A percentile compares a stretch with the other conserved stretches of the same genome.
These are phyloP conservation scores for Leptothorax acervorum DNA, from an alignment of 2,888 invertebrate species.

Conservation along the genomic window DNA sequence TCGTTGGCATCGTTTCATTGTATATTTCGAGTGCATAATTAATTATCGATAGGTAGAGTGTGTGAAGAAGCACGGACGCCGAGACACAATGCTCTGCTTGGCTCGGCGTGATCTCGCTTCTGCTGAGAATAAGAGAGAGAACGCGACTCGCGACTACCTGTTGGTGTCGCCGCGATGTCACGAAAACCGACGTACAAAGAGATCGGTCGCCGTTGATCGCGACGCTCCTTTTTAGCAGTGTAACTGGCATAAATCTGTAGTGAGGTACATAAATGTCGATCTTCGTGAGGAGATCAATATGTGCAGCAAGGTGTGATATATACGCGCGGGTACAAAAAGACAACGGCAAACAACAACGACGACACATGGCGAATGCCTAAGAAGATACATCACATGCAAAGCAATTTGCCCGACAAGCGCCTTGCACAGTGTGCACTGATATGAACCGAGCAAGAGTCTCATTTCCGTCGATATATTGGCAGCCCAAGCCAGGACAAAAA, in stretches of 20 bases:
- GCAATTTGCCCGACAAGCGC: constrained; percentile 26
- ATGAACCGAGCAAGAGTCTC: neutral
- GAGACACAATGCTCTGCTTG: constrained; percentile 4
- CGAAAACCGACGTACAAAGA: constrained; percentile 18
- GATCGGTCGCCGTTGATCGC: neutral
- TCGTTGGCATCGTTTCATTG: constrained; percentile 25
- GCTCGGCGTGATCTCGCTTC: neutral
- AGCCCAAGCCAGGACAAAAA: neutral
- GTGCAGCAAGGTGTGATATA: constrained; percentile 39
- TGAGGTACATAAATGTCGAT: constrained; percentile 42
- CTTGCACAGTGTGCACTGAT: neutral
- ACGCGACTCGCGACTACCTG: neutral
- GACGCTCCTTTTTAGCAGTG: constrained; percentile 51
- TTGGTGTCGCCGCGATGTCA: constrained; percentile 32
- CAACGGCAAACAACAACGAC: constrained; percentile 47
- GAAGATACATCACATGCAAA: constrained; percentile 66
- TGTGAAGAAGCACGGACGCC: constrained; percentile 16
- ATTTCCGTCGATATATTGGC: constrained; percentile 16
- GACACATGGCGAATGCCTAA: constrained; percentile 42
- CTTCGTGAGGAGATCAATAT: constrained; percentile 44
- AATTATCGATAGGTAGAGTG: constrained; percentile 8
- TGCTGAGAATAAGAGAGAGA: neutral
- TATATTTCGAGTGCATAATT: constrained; percentile 27
- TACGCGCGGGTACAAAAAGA: constrained; percentile 36
- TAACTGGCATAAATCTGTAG: constrained; percentile 58